A percentile compares a stretch with the other conserved stretches of the same genome.
Conservation (phyloP, 1,140 invertebrate species). For the Caenorhabditis elegans region WBcel235 BX284602.5:328501-329000, state of each 20-base stretch:
- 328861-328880: slow-evolving; percentile 29
- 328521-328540: too few species aligned
- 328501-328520: too few species aligned
- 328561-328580: too few species aligned
- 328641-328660: slow-evolving; percentile 5
- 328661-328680: slow-evolving; percentile 6
- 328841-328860: too few species aligned
- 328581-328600: not conserved
- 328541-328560: too few species aligned
- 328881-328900: slow-evolving; percentile 12
- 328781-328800: too few species aligned
- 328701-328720: slow-evolving; percentile 4
- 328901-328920: not conserved
- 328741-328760: too few species aligned
- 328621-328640: not conserved
- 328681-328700: not conserved
- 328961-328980: not conserved
- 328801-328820: too few species aligned
- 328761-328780: too few species aligned
- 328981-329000: not conserved
- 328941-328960: not conserved
- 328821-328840: too few species aligned
- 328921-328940: not conserved
- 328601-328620: not conserved
- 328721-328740: not conserved